Conservation (phyloP, 1,140 invertebrate genomes). For the Formica exsecta region DNA sequence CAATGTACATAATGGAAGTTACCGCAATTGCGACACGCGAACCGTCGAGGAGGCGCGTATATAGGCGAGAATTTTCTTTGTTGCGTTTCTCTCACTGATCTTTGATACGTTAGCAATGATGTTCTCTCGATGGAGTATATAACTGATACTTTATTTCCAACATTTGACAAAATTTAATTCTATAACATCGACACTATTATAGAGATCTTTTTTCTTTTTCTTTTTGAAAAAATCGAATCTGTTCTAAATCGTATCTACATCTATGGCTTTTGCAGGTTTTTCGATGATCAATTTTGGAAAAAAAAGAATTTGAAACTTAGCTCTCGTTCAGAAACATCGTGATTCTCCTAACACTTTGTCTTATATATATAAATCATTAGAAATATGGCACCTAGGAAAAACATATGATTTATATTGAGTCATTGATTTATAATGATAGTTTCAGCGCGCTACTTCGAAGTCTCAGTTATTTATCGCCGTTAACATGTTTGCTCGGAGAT, state of each 20-base stretch:
- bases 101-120: neutral
- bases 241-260: neutral
- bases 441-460: neutral
- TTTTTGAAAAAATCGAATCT: neutral
- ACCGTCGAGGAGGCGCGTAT: too few species aligned
- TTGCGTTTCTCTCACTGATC: neutral
- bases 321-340: neutral
- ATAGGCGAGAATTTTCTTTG: neutral
- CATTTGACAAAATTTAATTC: neutral
- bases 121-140: neutral
- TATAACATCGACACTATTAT: neutral
- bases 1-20: conserved; percentile 24
- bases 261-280: neutral
- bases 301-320: neutral
- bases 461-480: neutral
- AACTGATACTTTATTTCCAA: neutral
- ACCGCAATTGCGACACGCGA: conserved; percentile 12
- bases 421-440: conserved; percentile 12
- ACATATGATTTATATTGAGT: neutral
- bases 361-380: neutral
- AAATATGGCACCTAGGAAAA: neutral
- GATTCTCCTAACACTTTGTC: neutral
- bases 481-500: neutral
- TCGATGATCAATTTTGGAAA: neutral
- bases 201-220: neutral